Evolutionary conservation across 2,113 vertebrate genomes (phyloP), one percentile per base, ranked within the genome.

Genomic region (Scomber colias): DNA sequence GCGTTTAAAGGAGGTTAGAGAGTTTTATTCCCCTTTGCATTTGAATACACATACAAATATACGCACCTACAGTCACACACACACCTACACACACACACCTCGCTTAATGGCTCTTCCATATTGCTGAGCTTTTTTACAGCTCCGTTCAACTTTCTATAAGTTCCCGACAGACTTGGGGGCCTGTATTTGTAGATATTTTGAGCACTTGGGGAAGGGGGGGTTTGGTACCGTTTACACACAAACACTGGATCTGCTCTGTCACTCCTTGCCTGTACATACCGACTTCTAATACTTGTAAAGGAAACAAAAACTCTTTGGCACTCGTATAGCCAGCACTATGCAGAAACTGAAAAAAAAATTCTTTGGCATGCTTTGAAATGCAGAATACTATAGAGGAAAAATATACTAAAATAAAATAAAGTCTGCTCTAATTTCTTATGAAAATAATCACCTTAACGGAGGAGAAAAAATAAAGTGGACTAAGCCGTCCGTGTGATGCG

Each of bases 301-400:
- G 80, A 90, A 90, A 89, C 69, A n/a, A 85, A 85, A 45, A 40
- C 73, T 91, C 84, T 84, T 86, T 91, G 94, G 92, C 93, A 92
- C 92, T 87, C 67, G 75, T 95, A 94, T 94, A 95, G 94, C 93
- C 93, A 89, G 93, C 94, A 95, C 95, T 96, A 96, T 96, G 94
- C 95, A 96, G 94, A 94, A 91, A 93, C 89, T 78, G 69, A 91
- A 70, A 78, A 63, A 46, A 90, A 63, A 46, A 90, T 89, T 93
- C 79, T 92, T 92, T 94, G 93, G 95, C 95, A 96, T 96, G 95
- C 94, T 95, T 93, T 93, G 92, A 95, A 94, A 95, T 95, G 94
- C 94, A 94, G 88, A 95, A 91, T 69, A 93, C 86, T 93, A 91
- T 95, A 95, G 92, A 94, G 77, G 79, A 93, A 89, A 27, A 92